These are phyloP conservation scores for Indicator indicator DNA, from an alignment of 2,113 vertebrate genomes.

Conservation along the genomic window DNA sequence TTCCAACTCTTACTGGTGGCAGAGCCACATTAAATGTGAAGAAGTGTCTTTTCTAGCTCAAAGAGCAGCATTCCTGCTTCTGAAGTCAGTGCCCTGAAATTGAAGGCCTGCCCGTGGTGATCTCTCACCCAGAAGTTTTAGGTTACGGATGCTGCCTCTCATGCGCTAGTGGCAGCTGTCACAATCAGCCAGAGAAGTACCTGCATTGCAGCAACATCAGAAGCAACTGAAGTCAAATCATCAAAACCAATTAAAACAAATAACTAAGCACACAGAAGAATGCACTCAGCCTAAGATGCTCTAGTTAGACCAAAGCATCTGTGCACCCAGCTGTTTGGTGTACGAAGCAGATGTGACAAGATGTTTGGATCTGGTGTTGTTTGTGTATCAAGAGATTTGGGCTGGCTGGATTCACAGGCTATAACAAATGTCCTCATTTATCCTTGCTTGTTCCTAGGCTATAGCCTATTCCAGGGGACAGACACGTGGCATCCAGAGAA, in stretches of 20 bases:
- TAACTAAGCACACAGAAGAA: constrained; percentile 36
- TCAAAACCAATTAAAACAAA: constrained; percentile 46
- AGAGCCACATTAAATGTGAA: background rate
- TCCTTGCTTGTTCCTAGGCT: constrained; percentile 8
- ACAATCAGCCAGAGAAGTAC: background rate
- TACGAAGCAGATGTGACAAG: constrained; percentile 60
- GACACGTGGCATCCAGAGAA: background rate
- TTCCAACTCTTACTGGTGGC: background rate
- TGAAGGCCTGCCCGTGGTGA: background rate
- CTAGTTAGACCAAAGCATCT: constrained; percentile 52
- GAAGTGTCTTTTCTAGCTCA: background rate
- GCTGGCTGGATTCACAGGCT: constrained; percentile 25
- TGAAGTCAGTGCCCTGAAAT: background rate
- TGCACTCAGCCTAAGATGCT: constrained; percentile 22
- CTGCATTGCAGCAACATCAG: background rate
- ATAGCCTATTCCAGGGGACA: background rate
- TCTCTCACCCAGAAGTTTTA: constrained; percentile 37
- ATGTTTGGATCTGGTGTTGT: constrained; percentile 49
- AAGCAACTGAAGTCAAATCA: background rate
- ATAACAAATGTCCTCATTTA: constrained; percentile 33
- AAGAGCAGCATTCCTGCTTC: background rate
- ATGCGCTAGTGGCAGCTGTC: background rate
- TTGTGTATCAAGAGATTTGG: constrained; percentile 13
- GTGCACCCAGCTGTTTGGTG: constrained; percentile 60
- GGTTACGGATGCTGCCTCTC: background rate